Evolutionary conservation across 2,113 vertebrate genomes (phyloP).

Genomic region (Tamias sibiricus): DNA sequence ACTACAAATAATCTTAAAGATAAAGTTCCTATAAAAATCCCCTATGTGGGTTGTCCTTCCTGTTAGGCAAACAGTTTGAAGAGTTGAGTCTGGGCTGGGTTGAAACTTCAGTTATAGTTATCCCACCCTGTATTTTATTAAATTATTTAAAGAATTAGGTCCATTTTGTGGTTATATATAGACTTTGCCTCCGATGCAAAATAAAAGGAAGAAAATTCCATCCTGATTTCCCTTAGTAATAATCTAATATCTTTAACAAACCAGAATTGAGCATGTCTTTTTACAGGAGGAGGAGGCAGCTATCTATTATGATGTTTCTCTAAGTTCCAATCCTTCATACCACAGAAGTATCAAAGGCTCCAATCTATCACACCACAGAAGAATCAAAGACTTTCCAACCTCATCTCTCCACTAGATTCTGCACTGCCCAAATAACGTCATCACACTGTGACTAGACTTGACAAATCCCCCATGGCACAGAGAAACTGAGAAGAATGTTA

Average conservation of each 20-base stretch:
- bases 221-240: background rate
- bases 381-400: background rate
- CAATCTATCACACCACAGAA: background rate
- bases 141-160: background rate
- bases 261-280: background rate
- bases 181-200: background rate
- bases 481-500: background rate
- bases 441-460: background rate
- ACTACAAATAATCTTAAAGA: background rate
- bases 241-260: background rate
- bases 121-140: background rate
- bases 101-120: background rate
- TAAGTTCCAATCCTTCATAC: background rate
- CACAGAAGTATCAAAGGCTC: background rate
- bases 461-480: background rate
- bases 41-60: background rate
- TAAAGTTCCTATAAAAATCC: background rate
- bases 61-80: background rate
- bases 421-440: background rate
- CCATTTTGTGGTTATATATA: background rate
- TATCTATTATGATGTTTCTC: background rate
- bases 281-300: accelerated
- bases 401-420: background rate
- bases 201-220: background rate
- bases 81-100: background rate